A percentile compares a stretch with the other conserved stretches of the same genome.
phyloP scores from a whole-genome alignment of 2,888 invertebrate species.

The Anagyrus pseudococci region DNA sequence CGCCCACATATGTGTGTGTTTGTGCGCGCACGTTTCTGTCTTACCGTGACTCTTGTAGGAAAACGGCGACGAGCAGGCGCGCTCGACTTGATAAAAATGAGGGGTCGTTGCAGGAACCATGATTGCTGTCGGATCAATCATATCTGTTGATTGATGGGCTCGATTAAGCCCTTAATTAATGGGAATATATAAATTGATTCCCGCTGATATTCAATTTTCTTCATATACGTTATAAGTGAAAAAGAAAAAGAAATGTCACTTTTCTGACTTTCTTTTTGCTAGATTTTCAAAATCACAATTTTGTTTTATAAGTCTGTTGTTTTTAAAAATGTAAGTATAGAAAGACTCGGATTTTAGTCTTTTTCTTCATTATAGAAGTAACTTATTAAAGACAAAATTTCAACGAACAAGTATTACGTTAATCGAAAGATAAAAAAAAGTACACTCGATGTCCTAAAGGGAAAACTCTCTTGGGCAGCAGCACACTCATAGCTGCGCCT shows the following conservation, averaged over 20 bases:
- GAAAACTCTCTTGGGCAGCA: too few species aligned
- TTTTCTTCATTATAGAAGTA: not conserved
- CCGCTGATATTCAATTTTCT: constrained; percentile 30
- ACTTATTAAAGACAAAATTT: too few species aligned
- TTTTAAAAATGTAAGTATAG: too few species aligned
- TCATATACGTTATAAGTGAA: not conserved
- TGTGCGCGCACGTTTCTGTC: not conserved
- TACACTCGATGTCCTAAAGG: too few species aligned
- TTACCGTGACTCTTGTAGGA: constrained; percentile 17
- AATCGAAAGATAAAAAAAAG: too few species aligned
- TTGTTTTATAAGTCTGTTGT: too few species aligned
- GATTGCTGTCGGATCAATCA: constrained; percentile 33
- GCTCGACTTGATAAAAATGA: constrained; percentile 23
- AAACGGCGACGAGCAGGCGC: constrained; percentile 1
- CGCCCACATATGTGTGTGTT: not conserved
- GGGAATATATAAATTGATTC: constrained; percentile 35
- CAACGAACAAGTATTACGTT: too few species aligned
- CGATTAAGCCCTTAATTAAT: constrained; percentile 37
- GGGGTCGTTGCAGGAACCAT: constrained; percentile 2
- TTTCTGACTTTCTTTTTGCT: not conserved
- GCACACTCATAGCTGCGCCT: too few species aligned
- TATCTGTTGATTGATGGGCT: constrained; percentile 33
- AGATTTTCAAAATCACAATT: not conserved
- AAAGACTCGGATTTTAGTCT: not conserved
- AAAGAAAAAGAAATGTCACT: too few species aligned